Percentiles rank a stretch among this genome's conserved stretches.
Conservation (phyloP, 2,797 vertebrate species). For the Chelidonichthys spinosus region DNA sequence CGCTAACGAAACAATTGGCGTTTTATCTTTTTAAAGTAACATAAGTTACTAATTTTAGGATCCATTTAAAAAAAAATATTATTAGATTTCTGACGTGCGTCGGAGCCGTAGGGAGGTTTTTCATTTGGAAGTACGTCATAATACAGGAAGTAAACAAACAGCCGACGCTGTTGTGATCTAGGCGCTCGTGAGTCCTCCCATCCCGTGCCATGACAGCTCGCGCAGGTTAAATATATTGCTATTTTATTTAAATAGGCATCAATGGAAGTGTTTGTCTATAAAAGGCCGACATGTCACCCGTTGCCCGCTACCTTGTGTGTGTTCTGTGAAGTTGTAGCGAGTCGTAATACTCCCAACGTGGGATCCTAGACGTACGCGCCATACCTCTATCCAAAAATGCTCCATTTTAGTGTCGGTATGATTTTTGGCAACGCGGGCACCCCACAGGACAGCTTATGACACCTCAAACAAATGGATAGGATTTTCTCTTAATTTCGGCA, state of each 20-base stretch:
- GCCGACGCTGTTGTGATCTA: not conserved
- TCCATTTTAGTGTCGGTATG: not conserved
- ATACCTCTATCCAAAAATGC: accelerated
- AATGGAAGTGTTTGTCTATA: accelerated
- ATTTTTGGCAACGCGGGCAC: not conserved
- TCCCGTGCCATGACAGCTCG: conserved; percentile 1
- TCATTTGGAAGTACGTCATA: conserved; percentile 39
- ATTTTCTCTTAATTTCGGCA: not conserved
- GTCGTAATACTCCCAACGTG: not conserved
- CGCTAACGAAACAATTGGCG: not conserved
- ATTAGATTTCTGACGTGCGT: not conserved
- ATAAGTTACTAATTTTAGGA: accelerated
- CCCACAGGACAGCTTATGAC: accelerated
- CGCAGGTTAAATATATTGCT: conserved; percentile 1
- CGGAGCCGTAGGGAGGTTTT: not conserved
- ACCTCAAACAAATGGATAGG: accelerated
- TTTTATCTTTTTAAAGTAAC: not conserved
- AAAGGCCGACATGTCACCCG: accelerated
- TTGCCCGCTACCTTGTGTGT: not conserved
- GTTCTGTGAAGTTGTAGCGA: not conserved
- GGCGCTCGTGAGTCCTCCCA: conserved; percentile 22
- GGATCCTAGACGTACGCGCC: not conserved
- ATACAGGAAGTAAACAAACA: conserved; percentile 76
- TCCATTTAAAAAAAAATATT: too few species aligned
- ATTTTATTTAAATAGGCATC: not conserved